Evolutionary conservation across 2,113 vertebrate species (phyloP).

Genomic region (Chlorodrepanis virens): DNA sequence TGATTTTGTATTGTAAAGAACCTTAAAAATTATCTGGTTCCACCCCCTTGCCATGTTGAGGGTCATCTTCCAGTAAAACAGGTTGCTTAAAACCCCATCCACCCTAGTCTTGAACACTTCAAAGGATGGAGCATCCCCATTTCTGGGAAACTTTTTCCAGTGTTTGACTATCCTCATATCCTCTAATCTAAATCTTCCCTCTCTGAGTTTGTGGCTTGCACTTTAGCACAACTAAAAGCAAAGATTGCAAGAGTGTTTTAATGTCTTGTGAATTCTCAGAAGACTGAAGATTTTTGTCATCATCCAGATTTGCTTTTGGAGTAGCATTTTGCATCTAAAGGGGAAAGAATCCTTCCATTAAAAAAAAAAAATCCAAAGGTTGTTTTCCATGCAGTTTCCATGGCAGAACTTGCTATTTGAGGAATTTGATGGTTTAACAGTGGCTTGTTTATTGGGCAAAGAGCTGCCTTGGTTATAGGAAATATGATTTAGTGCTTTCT

Average conservation of each 20-base stretch:
- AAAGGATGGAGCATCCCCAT: neutral
- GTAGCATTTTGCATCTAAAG: neutral
- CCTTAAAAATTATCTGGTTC: neutral
- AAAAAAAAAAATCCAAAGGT: neutral
- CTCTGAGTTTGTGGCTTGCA: neutral
- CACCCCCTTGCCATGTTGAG: neutral
- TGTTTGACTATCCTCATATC: neutral
- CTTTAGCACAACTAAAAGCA: neutral
- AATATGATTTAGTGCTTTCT: neutral
- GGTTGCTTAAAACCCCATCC: neutral
- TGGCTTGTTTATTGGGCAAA: neutral
- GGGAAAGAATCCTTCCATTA: neutral
- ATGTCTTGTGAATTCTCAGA: neutral
- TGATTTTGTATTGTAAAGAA: neutral
- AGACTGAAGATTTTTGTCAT: neutral
- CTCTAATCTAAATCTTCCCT: neutral
- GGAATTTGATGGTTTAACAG: neutral
- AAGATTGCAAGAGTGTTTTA: neutral
- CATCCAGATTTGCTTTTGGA: neutral
- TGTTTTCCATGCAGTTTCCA: constrained; percentile 3
- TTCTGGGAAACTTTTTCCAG: neutral
- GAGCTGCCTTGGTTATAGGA: neutral
- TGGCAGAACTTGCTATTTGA: neutral
- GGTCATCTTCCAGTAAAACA: neutral
- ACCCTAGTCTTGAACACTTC: neutral